Conservation (phyloP, 2,113 vertebrate genomes). For the Ceuthmochares aereus region DNA sequence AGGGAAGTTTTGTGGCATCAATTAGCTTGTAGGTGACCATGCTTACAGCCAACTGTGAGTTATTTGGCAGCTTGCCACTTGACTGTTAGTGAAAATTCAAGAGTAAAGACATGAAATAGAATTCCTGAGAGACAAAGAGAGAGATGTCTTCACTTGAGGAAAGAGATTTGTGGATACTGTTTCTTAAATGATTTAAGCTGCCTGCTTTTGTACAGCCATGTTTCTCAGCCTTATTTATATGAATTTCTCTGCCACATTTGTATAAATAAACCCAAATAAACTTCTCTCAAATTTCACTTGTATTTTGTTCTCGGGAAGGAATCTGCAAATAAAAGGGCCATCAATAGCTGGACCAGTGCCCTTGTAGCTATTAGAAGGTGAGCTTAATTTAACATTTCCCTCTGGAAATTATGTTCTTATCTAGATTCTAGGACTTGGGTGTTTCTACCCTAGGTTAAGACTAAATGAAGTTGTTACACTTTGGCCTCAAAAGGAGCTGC, state of each 20-base stretch:
- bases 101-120: conserved; percentile 42
- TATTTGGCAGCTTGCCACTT: conserved; percentile 50
- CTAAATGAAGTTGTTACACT: neutral
- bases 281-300: neutral
- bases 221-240: neutral
- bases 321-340: neutral
- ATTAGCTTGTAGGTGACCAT: conserved; percentile 64
- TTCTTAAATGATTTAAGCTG: conserved; percentile 9
- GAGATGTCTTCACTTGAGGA: conserved; percentile 31
- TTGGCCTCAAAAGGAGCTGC: neutral
- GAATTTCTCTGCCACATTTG: neutral
- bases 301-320: neutral
- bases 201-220: neutral
- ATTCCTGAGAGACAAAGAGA: conserved; percentile 56
- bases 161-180: neutral
- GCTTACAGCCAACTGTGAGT: conserved; percentile 54
- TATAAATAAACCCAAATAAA: neutral
- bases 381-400: neutral
- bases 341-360: neutral
- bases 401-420: neutral
- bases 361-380: neutral
- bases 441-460: neutral
- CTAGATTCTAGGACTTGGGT: neutral
- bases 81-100: conserved; percentile 42
- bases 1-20: conserved; percentile 66